phyloP scores from a whole-genome alignment of 2,888 invertebrate genomes.

The Bunonema sp. region DNA sequence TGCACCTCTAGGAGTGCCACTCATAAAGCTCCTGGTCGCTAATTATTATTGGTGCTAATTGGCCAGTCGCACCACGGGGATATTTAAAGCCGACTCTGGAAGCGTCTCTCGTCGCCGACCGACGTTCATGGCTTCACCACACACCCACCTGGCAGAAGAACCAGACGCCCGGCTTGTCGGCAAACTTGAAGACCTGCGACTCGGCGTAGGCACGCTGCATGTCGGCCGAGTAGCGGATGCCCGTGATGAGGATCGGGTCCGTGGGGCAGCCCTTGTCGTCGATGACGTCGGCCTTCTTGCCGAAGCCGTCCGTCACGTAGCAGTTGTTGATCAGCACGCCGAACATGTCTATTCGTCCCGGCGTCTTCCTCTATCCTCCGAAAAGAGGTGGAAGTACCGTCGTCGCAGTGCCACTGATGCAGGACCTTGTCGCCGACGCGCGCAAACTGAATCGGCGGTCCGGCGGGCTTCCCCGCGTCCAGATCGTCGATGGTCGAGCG shows the following conservation, averaged over 20 bases:
- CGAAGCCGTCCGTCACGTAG: conserved; percentile 44
- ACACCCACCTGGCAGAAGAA: no score
- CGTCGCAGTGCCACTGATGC: conserved; percentile 44
- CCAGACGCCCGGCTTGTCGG: conserved; percentile 44
- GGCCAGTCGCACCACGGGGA: no score
- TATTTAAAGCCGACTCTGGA: no score
- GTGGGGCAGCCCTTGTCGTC: conserved; percentile 38
- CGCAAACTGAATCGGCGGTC: conserved; percentile 39
- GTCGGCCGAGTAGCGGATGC: conserved; percentile 40
- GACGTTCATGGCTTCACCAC: no score
- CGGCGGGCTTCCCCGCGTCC: conserved; percentile 30
- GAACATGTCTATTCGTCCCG: conserved; percentile 32
- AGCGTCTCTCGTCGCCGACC: no score
- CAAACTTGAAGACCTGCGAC: conserved; percentile 43
- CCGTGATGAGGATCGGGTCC: conserved; percentile 42
- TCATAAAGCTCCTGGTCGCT: no score
- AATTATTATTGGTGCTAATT: no score
- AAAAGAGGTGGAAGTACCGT: conserved; percentile 20
- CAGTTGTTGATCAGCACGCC: conserved; percentile 44
- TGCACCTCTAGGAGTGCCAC: no score
- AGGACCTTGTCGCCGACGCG: conserved; percentile 42
- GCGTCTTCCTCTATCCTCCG: background rate
- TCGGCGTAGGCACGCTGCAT: conserved; percentile 43
- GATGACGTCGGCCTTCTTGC: conserved; percentile 37
- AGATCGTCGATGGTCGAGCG: conserved; percentile 21